Evolutionary conservation across 2,797 vertebrate species (phyloP).

Genomic region (Perodicticus potto): DNA sequence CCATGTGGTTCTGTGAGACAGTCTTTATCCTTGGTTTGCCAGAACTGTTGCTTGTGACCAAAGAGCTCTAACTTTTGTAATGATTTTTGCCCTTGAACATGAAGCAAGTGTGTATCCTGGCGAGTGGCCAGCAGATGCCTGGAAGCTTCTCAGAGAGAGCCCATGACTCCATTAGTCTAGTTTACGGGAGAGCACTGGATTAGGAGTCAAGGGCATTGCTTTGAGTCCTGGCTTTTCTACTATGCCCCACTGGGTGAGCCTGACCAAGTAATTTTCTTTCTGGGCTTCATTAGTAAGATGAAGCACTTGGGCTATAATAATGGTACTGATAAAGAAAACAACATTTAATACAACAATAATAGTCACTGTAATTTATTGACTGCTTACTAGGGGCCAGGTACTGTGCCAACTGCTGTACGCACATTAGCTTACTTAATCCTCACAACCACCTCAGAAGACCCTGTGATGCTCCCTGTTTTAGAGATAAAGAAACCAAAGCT

Average conservation of each 20-base stretch:
- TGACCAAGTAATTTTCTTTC: not conserved
- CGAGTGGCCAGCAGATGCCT: not conserved
- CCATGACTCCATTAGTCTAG: not conserved
- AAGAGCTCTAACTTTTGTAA: not conserved
- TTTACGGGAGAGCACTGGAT: not conserved
- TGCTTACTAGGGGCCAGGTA: accelerated
- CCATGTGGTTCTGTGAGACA: not conserved
- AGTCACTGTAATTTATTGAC: accelerated
- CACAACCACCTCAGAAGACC: not conserved
- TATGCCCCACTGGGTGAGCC: accelerated
- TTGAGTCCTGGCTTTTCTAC: not conserved
- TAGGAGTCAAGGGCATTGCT: not conserved
- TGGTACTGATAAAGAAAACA: accelerated
- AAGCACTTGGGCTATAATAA: not conserved
- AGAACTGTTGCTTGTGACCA: not conserved
- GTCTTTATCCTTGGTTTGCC: not conserved
- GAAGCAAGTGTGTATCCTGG: accelerated
- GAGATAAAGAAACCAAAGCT: not conserved
- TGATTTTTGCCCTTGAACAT: not conserved
- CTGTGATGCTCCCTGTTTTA: not conserved
- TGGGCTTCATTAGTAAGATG: not conserved
- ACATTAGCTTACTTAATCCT: not conserved
- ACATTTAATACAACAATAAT: accelerated
- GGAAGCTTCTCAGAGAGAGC: not conserved
- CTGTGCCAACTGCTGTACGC: accelerated